Conservation (phyloP, 1,140 invertebrate species). For the Acyrthosiphon pisum region DNA sequence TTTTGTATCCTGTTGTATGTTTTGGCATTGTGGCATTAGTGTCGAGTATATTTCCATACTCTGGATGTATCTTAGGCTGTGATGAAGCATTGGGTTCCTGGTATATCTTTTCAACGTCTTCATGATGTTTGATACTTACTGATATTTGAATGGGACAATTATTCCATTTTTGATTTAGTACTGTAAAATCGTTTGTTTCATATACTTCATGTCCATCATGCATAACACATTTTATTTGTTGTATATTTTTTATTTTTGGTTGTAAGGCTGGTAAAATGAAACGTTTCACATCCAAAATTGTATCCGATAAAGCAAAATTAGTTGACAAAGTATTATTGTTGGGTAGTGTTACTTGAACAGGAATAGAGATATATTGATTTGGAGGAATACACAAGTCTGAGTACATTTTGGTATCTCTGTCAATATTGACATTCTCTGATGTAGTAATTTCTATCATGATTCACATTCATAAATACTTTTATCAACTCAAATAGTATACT, state of each 20-base stretch:
- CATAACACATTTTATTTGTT: slow-evolving; percentile 36
- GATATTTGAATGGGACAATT: neutral
- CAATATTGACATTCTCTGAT: neutral
- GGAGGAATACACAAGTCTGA: neutral
- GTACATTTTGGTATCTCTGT: neutral
- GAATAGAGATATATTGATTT: neutral
- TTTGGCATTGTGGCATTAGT: neutral
- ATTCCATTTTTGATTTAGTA: slow-evolving; percentile 24
- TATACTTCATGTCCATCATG: neutral
- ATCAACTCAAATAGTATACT: neutral
- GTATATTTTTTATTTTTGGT: slow-evolving; percentile 25
- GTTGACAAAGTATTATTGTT: neutral
- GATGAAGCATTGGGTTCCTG: neutral
- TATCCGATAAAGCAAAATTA: slow-evolving; percentile 15
- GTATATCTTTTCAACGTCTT: neutral
- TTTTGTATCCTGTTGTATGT: neutral
- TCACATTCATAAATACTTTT: neutral
- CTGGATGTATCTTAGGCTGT: neutral
- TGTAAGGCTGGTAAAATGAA: slow-evolving; percentile 9
- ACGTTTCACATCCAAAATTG: slow-evolving; percentile 42
- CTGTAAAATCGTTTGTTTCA: neutral
- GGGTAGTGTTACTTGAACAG: neutral
- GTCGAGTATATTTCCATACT: neutral
- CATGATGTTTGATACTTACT: neutral
- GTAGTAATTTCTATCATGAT: neutral